A percentile compares a stretch with the other conserved stretches of the same genome.
Conservation (phyloP, 2,888 invertebrate species). For the Lithophane leautieri region DNA sequence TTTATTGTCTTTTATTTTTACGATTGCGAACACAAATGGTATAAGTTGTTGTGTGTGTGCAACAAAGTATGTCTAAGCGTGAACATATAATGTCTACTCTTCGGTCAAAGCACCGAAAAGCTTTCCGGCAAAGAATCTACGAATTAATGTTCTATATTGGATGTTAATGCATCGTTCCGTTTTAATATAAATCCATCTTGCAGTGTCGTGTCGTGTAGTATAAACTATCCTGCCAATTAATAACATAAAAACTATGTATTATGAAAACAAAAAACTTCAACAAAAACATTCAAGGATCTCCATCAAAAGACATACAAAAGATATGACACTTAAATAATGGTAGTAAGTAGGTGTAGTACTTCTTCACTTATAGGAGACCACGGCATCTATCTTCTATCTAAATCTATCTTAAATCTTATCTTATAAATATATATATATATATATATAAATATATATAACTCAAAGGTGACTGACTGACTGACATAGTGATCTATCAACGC, state of each 20-base stretch:
- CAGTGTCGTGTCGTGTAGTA: neutral
- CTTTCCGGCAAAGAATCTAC: neutral
- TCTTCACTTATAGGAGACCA: no score
- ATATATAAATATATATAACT: no score
- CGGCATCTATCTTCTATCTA: no score
- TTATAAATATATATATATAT: no score
- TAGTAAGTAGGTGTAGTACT: no score
- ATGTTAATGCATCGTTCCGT: neutral
- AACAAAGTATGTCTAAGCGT: neutral
- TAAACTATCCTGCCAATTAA: neutral
- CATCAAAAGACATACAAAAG: no score
- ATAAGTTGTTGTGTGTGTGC: conserved; percentile 5
- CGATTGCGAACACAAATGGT: conserved; percentile 19
- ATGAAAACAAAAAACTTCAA: no score
- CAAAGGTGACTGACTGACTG: no score
- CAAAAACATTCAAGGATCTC: neutral
- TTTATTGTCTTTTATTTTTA: conserved; percentile 23
- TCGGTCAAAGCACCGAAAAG: neutral
- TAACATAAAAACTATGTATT: neutral
- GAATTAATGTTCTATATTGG: neutral
- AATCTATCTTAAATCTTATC: no score
- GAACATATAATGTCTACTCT: neutral
- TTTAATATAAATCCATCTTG: neutral
- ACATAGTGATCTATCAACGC: no score
- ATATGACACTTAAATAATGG: no score